Conservation (phyloP, 2,888 invertebrate species). For the Campoletis raptor region DNA sequence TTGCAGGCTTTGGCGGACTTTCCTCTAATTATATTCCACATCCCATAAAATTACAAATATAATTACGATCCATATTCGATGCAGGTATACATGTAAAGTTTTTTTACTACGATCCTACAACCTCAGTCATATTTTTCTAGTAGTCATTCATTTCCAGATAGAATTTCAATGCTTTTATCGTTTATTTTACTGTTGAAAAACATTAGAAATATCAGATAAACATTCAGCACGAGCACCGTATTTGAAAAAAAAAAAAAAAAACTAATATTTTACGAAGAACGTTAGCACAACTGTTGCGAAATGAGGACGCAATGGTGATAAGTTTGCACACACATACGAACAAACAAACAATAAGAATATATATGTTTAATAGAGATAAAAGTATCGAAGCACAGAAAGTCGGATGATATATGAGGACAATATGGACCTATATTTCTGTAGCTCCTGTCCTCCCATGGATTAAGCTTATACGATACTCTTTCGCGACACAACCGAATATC, state of each 20-base stretch:
- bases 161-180: neutral
- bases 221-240: neutral
- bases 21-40: constrained; percentile 82
- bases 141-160: neutral
- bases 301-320: constrained; percentile 5
- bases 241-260: neutral
- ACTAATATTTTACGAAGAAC: neutral
- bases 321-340: constrained; percentile 44
- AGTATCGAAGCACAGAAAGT: constrained; percentile 73
- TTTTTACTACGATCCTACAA: neutral
- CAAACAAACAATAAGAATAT: constrained; percentile 21
- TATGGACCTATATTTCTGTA: constrained; percentile 79
- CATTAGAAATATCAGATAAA: neutral
- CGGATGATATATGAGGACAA: constrained; percentile 79
- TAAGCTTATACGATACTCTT: constrained; percentile 77
- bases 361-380: constrained; percentile 30
- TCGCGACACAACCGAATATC: constrained; percentile 76
- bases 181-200: neutral
- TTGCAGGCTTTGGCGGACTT: constrained; percentile 77
- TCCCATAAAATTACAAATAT: constrained; percentile 81
- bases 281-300: constrained; percentile 45
- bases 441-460: constrained; percentile 76
- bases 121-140: neutral
- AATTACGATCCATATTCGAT: constrained; percentile 81
- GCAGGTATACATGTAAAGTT: constrained; percentile 64